phyloP scores from a whole-genome alignment of 1,140 invertebrate species.

The Bombus superbus region DNA sequence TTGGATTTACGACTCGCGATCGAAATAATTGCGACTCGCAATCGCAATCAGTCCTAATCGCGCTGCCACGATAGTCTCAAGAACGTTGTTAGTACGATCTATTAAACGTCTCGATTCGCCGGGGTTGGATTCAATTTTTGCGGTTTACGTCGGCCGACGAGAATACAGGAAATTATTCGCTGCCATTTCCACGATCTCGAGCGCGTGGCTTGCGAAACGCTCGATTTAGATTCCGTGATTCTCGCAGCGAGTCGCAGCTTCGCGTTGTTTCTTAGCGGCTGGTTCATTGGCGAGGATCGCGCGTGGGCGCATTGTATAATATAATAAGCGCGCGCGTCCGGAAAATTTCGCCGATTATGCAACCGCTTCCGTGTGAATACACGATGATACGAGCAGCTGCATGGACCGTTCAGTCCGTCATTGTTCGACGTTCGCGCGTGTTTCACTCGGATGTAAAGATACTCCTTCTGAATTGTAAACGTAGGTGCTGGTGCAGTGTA shows the following conservation, averaged over 20 bases:
- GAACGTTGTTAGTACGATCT: constrained; percentile 26
- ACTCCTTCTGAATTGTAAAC: not conserved
- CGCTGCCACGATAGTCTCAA: not conserved
- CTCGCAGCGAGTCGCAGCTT: not conserved
- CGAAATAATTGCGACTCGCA: not conserved
- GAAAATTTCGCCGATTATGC: constrained; percentile 34
- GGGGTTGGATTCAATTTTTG: constrained; percentile 34
- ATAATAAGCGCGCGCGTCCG: constrained; percentile 22
- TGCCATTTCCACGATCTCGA: not conserved
- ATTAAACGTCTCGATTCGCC: constrained; percentile 46
- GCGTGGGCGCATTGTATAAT: constrained; percentile 35
- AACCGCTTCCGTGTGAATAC: constrained; percentile 19
- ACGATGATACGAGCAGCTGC: not conserved
- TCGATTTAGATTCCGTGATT: constrained; percentile 10
- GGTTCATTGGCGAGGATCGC: not conserved
- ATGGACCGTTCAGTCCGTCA: not conserved
- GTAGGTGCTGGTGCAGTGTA: not conserved
- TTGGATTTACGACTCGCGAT: constrained; percentile 5
- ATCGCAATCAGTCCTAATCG: not conserved
- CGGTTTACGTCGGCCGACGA: constrained; percentile 23
- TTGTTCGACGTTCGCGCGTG: not conserved
- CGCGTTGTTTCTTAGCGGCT: not conserved
- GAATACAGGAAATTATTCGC: not conserved
- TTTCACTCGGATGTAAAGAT: not conserved
- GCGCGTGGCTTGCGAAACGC: not conserved